phyloP scores from a whole-genome alignment of 2,888 invertebrate species.

The Sepioteuthis lessoniana region DNA sequence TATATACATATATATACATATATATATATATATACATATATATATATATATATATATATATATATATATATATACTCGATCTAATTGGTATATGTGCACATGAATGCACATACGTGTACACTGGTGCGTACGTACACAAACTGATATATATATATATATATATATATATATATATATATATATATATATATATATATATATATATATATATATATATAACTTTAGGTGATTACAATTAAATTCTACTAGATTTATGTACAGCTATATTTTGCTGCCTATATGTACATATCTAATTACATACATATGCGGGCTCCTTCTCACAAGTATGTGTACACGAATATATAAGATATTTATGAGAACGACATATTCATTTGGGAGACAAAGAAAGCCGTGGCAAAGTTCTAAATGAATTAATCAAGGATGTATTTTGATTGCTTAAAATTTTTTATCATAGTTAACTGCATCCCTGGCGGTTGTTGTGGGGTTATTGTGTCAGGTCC shows the following conservation, averaged over 20 bases:
- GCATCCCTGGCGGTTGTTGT: conserved; percentile 33
- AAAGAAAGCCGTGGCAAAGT: conserved; percentile 21
- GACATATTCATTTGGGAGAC: not conserved
- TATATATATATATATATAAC: not conserved
- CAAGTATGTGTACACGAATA: not conserved
- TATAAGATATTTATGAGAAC: not conserved
- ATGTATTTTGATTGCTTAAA: conserved; percentile 33
- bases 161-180: conserved; percentile 38
- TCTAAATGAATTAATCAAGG: conserved; percentile 21
- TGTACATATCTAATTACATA: not conserved
- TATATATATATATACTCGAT: not conserved
- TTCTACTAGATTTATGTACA: not conserved
- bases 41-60: not conserved
- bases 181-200: conserved; percentile 17
- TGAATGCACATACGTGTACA: not conserved
- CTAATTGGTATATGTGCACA: no score
- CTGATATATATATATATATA: not conserved
- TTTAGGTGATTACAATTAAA: conserved; percentile 24
- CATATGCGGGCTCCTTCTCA: not conserved
- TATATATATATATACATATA: no score
- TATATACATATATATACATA: not conserved
- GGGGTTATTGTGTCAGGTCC: conserved; percentile 23
- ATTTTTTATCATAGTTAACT: not conserved
- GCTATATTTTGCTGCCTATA: not conserved
- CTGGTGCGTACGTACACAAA: no score